Evolutionary conservation across 2,113 vertebrate species (phyloP).

Genomic region (Cyanistes caeruleus): DNA sequence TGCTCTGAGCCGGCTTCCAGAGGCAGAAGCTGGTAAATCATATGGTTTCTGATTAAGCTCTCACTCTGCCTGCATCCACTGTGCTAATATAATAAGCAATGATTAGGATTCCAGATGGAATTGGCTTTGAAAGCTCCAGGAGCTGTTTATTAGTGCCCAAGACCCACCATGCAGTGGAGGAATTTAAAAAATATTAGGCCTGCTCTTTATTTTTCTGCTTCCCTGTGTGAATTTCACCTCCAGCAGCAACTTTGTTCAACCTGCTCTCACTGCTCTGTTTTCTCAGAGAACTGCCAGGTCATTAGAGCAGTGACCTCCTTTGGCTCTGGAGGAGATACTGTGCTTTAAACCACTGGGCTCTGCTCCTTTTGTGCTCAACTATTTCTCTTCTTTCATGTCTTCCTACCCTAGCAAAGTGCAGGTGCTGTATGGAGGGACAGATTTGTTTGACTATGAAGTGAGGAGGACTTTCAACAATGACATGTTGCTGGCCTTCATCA

Average conservation of each 20-base stretch:
- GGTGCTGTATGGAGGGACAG: constrained; percentile 93
- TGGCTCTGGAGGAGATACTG: not conserved
- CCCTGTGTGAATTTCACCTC: not conserved
- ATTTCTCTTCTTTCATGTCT: not conserved
- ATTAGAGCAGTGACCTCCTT: not conserved
- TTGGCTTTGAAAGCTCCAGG: constrained; percentile 6
- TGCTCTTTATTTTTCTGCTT: not conserved
- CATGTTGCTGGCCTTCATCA: constrained; percentile 94
- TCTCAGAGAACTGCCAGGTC: not conserved
- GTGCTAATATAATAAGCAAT: constrained; percentile 43
- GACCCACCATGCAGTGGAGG: not conserved
- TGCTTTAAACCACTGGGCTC: not conserved
- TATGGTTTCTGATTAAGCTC: not conserved
- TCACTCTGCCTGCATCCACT: not conserved
- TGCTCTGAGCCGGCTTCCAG: constrained; percentile 6
- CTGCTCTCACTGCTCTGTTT: not conserved
- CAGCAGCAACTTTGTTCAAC: not conserved
- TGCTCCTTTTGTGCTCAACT: not conserved
- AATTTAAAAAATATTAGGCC: not conserved
- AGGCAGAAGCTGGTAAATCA: constrained; percentile 35
- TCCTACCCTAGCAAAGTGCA: constrained; percentile 86
- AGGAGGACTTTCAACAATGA: constrained; percentile 95
- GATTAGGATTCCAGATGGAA: constrained; percentile 51
- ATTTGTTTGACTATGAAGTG: constrained; percentile 96
- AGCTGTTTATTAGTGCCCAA: not conserved